Conservation (phyloP, 1,140 invertebrate genomes). For the Bombus huntii region DNA sequence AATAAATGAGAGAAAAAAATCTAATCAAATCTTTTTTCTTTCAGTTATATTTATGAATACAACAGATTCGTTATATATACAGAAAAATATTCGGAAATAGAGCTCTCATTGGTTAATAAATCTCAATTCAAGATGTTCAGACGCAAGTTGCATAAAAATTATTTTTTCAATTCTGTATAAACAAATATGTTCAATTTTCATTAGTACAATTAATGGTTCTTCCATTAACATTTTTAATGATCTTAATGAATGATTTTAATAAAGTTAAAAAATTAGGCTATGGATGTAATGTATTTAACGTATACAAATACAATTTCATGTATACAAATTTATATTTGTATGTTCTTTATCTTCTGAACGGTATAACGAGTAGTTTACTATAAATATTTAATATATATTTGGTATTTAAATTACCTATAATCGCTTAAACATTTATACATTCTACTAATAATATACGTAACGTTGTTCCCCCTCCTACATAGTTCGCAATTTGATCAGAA, state of each 20-base stretch:
- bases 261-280: neutral
- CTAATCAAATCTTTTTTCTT: neutral
- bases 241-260: no score
- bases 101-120: neutral
- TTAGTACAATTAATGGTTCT: neutral
- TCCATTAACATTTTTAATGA: no score
- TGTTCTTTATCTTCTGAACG: no score
- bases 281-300: neutral
- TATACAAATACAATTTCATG: no score
- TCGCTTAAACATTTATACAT: neutral
- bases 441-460: neutral
- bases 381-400: neutral
- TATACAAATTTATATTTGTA: neutral
- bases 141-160: neutral
- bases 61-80: neutral
- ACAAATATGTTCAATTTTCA: neutral
- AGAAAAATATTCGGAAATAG: neutral
- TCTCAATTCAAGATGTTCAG: no score
- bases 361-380: neutral
- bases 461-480: neutral
- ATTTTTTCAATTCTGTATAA: neutral
- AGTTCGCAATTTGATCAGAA: neutral
- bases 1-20: constrained; percentile 18
- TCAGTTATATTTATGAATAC: neutral
- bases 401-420: neutral